phyloP scores from a whole-genome alignment of 1,140 invertebrate genomes.

The Reticulitermes speratus region DNA sequence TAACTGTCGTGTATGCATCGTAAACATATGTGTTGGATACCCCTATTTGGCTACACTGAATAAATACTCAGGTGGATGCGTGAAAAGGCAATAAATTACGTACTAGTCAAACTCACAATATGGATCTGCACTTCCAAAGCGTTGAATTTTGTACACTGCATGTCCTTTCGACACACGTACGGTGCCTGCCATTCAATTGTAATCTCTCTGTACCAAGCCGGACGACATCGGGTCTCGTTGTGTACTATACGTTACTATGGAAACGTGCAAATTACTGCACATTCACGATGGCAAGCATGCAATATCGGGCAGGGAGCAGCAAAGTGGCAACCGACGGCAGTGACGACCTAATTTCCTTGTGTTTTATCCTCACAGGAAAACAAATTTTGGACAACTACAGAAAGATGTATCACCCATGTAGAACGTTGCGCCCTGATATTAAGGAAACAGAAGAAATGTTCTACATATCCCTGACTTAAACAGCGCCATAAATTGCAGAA shows the following conservation, averaged over 20 bases:
- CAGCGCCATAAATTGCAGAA: too few relatives aligned
- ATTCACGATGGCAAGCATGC: background rate
- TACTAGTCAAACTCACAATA: background rate
- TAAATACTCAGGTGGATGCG: background rate
- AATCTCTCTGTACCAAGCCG: too few relatives aligned
- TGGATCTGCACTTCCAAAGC: background rate
- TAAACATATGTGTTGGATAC: too few relatives aligned
- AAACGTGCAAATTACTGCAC: background rate
- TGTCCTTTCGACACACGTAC: too few relatives aligned
- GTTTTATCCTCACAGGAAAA: background rate
- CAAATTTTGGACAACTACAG: background rate
- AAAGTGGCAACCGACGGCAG: background rate
- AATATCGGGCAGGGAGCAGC: background rate
- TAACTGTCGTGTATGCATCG: too few relatives aligned
- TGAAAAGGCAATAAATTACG: conserved; percentile 1
- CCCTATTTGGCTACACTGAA: background rate
- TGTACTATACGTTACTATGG: background rate
- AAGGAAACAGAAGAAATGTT: too few relatives aligned
- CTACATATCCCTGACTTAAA: too few relatives aligned
- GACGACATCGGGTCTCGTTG: background rate
- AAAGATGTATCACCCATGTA: background rate
- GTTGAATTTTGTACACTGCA: background rate
- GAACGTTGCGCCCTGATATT: too few relatives aligned
- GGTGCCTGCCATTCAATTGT: too few relatives aligned
- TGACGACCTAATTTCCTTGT: background rate